phyloP scores from a whole-genome alignment of 2,113 vertebrate species.

The Pomatostomus ruficeps region DNA sequence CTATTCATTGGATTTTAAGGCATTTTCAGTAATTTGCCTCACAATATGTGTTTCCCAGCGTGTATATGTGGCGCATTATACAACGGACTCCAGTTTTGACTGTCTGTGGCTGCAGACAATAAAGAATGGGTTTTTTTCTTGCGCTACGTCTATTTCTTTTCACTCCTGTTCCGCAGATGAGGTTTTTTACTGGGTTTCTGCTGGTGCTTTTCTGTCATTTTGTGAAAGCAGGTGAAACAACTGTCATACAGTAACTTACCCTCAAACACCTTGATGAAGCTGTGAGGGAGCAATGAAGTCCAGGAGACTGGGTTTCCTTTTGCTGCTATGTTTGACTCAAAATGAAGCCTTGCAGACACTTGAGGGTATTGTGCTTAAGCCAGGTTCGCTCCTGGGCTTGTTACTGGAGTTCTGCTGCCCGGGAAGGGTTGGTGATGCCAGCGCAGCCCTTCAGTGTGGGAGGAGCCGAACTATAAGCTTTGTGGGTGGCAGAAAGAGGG shows the following conservation, averaged over 20 bases:
- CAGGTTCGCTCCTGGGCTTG: not conserved
- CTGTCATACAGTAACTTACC: not conserved
- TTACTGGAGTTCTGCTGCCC: not conserved
- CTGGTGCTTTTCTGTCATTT: not conserved
- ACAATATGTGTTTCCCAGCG: accelerated
- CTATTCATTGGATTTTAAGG: not conserved
- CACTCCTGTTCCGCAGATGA: not conserved
- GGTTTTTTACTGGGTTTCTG: not conserved
- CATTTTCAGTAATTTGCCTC: not conserved
- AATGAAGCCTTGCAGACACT: not conserved
- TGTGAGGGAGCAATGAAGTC: not conserved
- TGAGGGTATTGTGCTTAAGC: not conserved
- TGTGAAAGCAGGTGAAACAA: not conserved
- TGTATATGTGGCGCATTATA: not conserved
- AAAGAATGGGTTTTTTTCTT: not conserved
- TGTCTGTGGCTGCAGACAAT: not conserved
- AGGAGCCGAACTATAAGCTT: not conserved
- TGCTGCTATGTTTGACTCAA: not conserved
- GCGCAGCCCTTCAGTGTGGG: not conserved
- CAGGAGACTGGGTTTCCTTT: not conserved
- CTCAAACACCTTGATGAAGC: not conserved
- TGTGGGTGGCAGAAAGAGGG: not conserved
- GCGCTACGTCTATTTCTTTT: not conserved
- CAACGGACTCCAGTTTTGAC: not conserved
- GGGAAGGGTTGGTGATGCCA: not conserved